Evolutionary conservation across 2,888 invertebrate species (phyloP), one percentile per base, ranked within the genome.

Genomic region (Coronaproctus castanopsis): DNA sequence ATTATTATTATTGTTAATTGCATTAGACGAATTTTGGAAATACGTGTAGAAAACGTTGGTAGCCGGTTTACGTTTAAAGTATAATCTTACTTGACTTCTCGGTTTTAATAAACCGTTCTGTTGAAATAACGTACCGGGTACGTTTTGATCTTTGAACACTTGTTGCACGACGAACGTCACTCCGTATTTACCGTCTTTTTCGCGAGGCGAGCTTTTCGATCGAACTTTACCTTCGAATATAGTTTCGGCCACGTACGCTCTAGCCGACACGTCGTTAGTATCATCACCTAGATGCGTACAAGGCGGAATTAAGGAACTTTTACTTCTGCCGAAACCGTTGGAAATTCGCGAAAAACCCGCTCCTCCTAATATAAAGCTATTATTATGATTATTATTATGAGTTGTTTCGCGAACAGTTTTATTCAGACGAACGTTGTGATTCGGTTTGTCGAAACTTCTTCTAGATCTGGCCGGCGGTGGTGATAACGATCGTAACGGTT

Each of bases 191-290:
- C 73, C 73, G 61, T 71, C 72, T 59, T 75, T 72, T 56, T 76
- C 75, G 56, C 78, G 74, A 65, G 75, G 72, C 58, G 76, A 73
- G 65, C 79, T 78, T 76, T 79, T 78, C 65, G 81, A 80, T 64
- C 78, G 73, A 61, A 79, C 80, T 68, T 78, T 79, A 62, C 80
- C 82, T 70, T 77, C 77, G 70, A 83, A 80, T 55, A 83, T 80
- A 58, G 80, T 80, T 64, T 79, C 78, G 63, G 82, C 81, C 63
- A 77, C 73, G 70, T 73, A 80, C 21, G 82, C 81, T 66, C 81
- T 74, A 67, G 80, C 78, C 55, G 78, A 77, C 60, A 81, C 77
- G 73, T 81, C 80, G 64, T 67, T 67, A 61, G 65, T 65, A 22
- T 60, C 61, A 63, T 67, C 67, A 57, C 67, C 67, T 55, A 66